Evolutionary conservation across 2,888 invertebrate species (phyloP).

Genomic region (Agriopis leucophaearia): DNA sequence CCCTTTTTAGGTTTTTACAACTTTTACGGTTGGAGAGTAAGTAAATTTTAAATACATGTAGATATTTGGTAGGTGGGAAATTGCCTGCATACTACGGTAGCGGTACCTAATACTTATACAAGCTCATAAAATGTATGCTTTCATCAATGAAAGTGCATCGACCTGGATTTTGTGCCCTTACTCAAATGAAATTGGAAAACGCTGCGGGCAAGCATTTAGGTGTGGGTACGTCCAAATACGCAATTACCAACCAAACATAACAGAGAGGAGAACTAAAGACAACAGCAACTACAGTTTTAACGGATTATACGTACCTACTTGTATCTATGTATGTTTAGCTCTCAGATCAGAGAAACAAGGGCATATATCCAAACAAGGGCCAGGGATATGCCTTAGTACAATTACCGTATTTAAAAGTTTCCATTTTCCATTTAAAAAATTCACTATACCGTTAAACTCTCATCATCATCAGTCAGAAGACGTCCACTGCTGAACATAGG

Average conservation of each 20-base stretch:
- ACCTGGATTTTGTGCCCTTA: slow-evolving; percentile 9
- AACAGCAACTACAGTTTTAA: neutral
- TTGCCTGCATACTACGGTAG: slow-evolving; percentile 3
- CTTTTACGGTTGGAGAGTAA: neutral
- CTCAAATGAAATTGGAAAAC: slow-evolving; percentile 17
- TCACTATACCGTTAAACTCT: too few species aligned
- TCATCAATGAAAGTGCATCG: slow-evolving; percentile 20
- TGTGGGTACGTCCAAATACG: neutral
- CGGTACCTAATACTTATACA: neutral
- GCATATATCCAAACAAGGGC: too few species aligned
- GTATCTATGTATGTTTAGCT: too few species aligned
- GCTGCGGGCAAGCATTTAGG: slow-evolving; percentile 15
- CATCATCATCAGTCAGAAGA: too few species aligned
- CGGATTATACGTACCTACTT: too few species aligned
- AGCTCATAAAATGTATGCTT: slow-evolving; percentile 15
- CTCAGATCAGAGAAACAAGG: too few species aligned
- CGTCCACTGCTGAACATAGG: too few species aligned
- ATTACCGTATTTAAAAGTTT: too few species aligned
- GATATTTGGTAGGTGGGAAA: neutral
- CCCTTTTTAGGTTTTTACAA: neutral
- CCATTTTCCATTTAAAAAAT: too few species aligned
- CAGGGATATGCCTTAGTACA: too few species aligned
- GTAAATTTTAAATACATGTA: neutral
- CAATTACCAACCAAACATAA: slow-evolving; percentile 4
- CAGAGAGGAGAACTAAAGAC: neutral